Evolutionary conservation across 92 coral and sea anemone genomes (phyloP).

Genomic region (Micromussa lordhowensis): DNA sequence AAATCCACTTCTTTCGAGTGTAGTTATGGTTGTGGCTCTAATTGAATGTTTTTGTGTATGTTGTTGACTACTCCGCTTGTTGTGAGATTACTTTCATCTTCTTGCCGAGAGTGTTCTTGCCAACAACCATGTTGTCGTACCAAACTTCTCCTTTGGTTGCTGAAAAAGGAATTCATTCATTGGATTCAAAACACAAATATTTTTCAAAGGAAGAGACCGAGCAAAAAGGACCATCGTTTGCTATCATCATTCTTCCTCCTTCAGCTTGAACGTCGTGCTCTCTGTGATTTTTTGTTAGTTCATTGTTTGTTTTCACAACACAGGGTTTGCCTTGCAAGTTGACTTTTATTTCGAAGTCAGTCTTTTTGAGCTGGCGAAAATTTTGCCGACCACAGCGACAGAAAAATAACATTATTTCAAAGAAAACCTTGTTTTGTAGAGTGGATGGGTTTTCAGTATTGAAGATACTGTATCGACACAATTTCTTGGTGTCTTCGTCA

Average conservation of each 20-base stretch:
- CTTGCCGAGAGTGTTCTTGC: too few relatives aligned
- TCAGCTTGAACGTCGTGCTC: constrained; percentile 36
- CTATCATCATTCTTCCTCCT: constrained; percentile 51
- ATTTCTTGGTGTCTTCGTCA: constrained; percentile 55
- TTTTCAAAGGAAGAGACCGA: constrained; percentile 66
- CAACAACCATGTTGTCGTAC: background rate
- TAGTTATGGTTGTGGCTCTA: too few relatives aligned
- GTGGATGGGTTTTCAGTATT: too few relatives aligned
- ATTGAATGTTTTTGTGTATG: too few relatives aligned
- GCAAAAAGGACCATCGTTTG: constrained; percentile 43
- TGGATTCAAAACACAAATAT: constrained; percentile 63
- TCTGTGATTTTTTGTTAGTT: constrained; percentile 11
- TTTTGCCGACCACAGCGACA: constrained; percentile 55
- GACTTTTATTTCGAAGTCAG: constrained; percentile 43
- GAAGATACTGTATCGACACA: constrained; percentile 42
- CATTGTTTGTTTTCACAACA: constrained; percentile 25
- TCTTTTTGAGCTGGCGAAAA: constrained; percentile 58
- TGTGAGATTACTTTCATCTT: too few relatives aligned
- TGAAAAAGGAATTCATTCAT: constrained; percentile 63
- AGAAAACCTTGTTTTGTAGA: constrained; percentile 65
- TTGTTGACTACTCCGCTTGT: too few relatives aligned
- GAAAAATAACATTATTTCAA: constrained; percentile 72
- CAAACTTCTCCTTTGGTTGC: constrained; percentile 39
- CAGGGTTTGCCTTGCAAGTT: constrained; percentile 41
- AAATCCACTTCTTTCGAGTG: background rate